These are phyloP conservation scores for Ispidina picta DNA, from an alignment of 2,797 vertebrate genomes.

Conservation along the genomic window DNA sequence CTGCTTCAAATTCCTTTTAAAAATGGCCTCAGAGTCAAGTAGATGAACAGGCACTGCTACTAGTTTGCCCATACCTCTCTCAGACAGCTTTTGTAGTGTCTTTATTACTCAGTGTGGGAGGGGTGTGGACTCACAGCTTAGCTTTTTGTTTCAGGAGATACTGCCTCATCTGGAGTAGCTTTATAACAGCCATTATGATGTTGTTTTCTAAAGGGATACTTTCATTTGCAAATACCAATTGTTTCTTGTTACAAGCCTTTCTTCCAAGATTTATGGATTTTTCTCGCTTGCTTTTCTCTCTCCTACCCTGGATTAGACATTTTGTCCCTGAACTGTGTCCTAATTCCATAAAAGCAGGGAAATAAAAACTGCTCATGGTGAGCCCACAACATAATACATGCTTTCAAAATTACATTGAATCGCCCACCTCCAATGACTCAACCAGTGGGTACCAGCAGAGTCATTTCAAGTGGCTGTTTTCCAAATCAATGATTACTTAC, in stretches of 20 bases:
- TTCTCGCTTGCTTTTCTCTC: background rate
- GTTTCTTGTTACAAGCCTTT: background rate
- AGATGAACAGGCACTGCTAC: background rate
- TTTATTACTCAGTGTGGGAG: background rate
- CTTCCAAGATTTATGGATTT: background rate
- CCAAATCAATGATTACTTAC: background rate
- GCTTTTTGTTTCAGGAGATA: slow-evolving; percentile 4
- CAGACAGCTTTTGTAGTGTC: background rate
- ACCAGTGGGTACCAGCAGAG: slow-evolving; percentile 33
- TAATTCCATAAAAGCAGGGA: slow-evolving; percentile 8
- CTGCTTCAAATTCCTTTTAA: background rate
- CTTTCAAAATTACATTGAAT: slow-evolving; percentile 38
- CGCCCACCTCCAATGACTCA: slow-evolving; percentile 60
- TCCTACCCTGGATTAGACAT: background rate
- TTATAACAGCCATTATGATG: background rate
- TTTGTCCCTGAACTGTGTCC: slow-evolving; percentile 1
- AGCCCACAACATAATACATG: background rate
- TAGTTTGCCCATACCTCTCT: background rate
- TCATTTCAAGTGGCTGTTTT: slow-evolving; percentile 41
- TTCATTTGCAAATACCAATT: background rate
- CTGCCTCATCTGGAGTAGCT: background rate
- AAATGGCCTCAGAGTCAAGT: background rate
- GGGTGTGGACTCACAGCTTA: background rate
- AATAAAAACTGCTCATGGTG: background rate
- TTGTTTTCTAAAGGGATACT: background rate